Percentiles rank a stretch among this genome's conserved stretches.
phyloP scores from a whole-genome alignment of 2,797 vertebrate species.

The Lacerta agilis region DNA sequence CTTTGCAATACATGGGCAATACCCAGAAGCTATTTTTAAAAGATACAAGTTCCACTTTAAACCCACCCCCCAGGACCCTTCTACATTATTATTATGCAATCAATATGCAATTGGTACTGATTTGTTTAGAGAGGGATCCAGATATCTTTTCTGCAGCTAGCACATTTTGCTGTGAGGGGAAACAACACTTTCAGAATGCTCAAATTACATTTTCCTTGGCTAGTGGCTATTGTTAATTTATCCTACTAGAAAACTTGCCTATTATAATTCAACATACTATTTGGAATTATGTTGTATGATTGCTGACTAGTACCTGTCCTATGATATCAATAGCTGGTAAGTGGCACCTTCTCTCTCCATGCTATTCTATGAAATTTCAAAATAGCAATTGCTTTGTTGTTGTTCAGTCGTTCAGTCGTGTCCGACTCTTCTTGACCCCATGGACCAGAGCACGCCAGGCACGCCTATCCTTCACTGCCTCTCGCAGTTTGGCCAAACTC shows the following conservation, averaged over 20 bases:
- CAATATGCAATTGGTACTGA: background rate
- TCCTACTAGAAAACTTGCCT: background rate
- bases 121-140: background rate
- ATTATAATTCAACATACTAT: background rate
- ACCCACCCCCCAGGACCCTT: background rate
- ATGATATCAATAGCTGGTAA: background rate
- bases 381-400: background rate
- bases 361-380: background rate
- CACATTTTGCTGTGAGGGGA: background rate
- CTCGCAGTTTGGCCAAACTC: too few species aligned
- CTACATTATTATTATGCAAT: background rate
- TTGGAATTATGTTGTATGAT: background rate
- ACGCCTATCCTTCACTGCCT: too few species aligned
- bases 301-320: background rate
- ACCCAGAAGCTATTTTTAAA: background rate
- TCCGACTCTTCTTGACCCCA: too few species aligned
- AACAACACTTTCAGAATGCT: background rate
- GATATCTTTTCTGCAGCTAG: too few species aligned
- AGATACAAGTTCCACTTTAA: background rate
- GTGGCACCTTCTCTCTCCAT: background rate
- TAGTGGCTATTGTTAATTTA: background rate
- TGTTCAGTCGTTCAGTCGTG: too few species aligned
- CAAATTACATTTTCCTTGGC: background rate
- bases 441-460: too few species aligned
- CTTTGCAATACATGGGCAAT: background rate